Evolutionary conservation across 1,140 invertebrate species (phyloP).

Genomic region (Bombyx mori): ASM3026992v2 NC_085108.1:7251001-7251500

Average conservation of each 20-base stretch:
- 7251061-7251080: too few species aligned
- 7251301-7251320: slow-evolving; percentile 4
- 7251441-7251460: too few species aligned
- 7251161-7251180: neutral
- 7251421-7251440: too few species aligned
- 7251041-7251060: too few species aligned
- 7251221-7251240: slow-evolving; percentile 3
- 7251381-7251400: too few species aligned
- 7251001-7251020: neutral
- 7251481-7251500: too few species aligned
- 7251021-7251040: neutral
- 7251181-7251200: slow-evolving; percentile 2
- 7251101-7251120: too few species aligned
- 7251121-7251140: too few species aligned
- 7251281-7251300: neutral
- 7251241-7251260: neutral
- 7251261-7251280: slow-evolving; percentile 1
- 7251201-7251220: slow-evolving; percentile 4
- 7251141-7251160: neutral
- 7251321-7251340: neutral
- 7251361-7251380: too few species aligned
- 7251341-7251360: neutral
- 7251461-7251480: too few species aligned
- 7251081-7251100: too few species aligned
- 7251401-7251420: too few species aligned